Evolutionary conservation across 1,140 invertebrate genomes (phyloP).

Genomic region (Heliconius nattereri): DNA sequence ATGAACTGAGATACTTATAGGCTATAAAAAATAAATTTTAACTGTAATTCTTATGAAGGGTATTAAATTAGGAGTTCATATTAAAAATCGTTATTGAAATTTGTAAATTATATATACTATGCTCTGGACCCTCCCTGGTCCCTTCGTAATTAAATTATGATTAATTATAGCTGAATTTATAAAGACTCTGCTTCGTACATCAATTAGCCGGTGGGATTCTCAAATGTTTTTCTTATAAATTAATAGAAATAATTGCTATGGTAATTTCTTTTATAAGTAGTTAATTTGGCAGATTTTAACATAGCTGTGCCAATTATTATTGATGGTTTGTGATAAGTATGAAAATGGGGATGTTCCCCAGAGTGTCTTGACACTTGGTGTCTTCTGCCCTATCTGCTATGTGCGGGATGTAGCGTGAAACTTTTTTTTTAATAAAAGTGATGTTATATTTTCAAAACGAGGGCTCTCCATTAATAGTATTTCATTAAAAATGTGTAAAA

Average conservation of each 20-base stretch:
- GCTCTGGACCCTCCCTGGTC: not conserved
- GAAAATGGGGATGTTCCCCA: too few relatives aligned
- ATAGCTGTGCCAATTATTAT: too few relatives aligned
- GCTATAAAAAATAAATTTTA: not conserved
- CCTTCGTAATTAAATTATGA: constrained; percentile 9
- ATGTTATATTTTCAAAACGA: too few relatives aligned
- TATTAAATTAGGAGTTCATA: not conserved
- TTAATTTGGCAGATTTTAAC: too few relatives aligned
- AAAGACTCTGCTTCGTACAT: not conserved
- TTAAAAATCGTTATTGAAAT: not conserved
- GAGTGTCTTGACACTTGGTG: too few relatives aligned
- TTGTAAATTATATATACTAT: constrained; percentile 2
- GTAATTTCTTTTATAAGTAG: not conserved
- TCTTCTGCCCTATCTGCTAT: too few relatives aligned
- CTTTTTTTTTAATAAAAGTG: too few relatives aligned
- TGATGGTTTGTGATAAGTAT: too few relatives aligned
- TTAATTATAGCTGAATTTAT: constrained; percentile 7
- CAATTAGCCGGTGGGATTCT: not conserved
- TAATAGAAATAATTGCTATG: not conserved
- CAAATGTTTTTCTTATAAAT: constrained; percentile 4
- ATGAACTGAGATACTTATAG: not conserved
- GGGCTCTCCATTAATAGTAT: too few relatives aligned
- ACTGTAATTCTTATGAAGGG: not conserved
- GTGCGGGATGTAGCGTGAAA: too few relatives aligned
- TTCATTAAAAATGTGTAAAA: too few relatives aligned